Conservation (phyloP, 2,113 vertebrate genomes). For the Poecile atricapillus region DNA sequence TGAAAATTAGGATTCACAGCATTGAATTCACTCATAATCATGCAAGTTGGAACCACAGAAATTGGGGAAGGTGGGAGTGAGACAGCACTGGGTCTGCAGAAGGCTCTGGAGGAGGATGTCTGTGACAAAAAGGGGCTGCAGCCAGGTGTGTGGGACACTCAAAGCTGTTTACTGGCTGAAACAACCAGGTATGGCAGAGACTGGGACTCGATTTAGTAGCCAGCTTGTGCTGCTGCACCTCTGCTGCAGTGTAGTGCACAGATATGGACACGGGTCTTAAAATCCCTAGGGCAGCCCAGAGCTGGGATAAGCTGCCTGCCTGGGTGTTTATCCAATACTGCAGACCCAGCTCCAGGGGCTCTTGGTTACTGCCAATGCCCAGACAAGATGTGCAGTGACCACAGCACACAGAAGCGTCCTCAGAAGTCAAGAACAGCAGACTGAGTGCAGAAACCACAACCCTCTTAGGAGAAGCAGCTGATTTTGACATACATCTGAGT, state of each 20-base stretch:
- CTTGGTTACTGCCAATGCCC: fast-evolving
- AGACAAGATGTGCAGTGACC: not conserved
- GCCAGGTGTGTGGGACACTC: fast-evolving
- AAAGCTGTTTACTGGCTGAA: not conserved
- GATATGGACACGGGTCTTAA: not conserved
- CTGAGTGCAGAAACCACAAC: not conserved
- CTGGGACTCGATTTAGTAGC: not conserved
- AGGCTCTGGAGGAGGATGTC: not conserved
- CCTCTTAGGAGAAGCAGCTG: not conserved
- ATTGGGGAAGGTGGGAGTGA: fast-evolving
- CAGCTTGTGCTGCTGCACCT: not conserved
- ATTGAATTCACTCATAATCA: not conserved
- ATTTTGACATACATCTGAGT: not conserved
- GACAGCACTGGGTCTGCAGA: not conserved
- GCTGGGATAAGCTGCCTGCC: fast-evolving
- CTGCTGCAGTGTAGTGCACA: not conserved
- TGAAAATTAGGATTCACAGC: not conserved
- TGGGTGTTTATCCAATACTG: fast-evolving
- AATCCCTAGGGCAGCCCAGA: not conserved
- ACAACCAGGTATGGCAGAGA: not conserved
- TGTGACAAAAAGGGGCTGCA: not conserved
- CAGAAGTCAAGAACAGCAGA: not conserved
- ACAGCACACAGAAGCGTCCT: not conserved
- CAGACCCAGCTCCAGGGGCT: not conserved
- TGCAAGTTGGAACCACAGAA: not conserved